Percentiles rank a stretch among this genome's conserved stretches.
Evolutionary conservation across 2,888 invertebrate genomes (phyloP).

Genomic region (Antitype chi): DNA sequence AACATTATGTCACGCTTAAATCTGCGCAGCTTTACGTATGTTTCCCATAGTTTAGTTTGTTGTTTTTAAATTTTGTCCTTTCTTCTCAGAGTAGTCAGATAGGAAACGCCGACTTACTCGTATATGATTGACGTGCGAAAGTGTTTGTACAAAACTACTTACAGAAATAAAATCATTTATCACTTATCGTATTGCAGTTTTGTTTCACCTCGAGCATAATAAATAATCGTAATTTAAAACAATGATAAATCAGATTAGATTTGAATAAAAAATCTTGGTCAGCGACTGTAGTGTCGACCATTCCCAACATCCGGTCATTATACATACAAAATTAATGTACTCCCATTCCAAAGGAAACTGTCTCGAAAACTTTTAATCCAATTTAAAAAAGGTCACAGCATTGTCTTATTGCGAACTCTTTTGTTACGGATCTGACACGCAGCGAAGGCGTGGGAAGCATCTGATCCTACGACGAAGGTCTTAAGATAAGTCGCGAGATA

Average conservation of each 20-base stretch:
- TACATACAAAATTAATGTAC: slow-evolving; percentile 23
- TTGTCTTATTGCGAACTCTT: slow-evolving; percentile 70
- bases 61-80: too few species aligned
- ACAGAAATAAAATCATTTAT: too few species aligned
- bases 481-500: slow-evolving; percentile 61
- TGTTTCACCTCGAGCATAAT: too few species aligned
- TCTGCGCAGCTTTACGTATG: too few species aligned
- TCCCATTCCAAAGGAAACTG: slow-evolving; percentile 45
- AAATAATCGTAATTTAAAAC: too few species aligned
- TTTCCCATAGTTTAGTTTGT: too few species aligned
- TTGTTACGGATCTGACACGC: slow-evolving; percentile 67
- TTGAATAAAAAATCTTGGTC: slow-evolving; percentile 4
- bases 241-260: not conserved
- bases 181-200: too few species aligned
- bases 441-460: slow-evolving; percentile 78
- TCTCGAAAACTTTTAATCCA: slow-evolving; percentile 65
- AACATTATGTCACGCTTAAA: too few species aligned
- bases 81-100: too few species aligned
- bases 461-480: slow-evolving; percentile 65
- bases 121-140: too few species aligned
- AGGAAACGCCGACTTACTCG: too few species aligned
- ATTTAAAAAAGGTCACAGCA: slow-evolving; percentile 72
- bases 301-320: slow-evolving; percentile 46
- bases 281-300: not conserved
- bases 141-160: too few species aligned